Base-by-base conservation (phyloP, 2,888 invertebrate species). In the Amiota mariae region DNA sequence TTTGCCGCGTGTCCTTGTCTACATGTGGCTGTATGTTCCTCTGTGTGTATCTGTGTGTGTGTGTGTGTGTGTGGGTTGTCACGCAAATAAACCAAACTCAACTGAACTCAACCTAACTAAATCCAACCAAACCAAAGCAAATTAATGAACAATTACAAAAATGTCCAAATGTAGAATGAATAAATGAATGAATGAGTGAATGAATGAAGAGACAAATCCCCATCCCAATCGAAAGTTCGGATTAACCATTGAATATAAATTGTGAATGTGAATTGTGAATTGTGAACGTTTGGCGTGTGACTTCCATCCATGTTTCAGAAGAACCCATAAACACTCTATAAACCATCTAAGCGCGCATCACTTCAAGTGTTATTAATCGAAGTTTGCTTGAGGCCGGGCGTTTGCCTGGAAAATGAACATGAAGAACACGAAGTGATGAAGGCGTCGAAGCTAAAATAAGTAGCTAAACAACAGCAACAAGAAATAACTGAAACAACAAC, bases 301-400 rank as follows among this genome's bases (percentile, higher is more conserved):
- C 36, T 36, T 36, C 36, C 8, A 6, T 36, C 8, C 36, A 36
- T 36, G 36, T 36, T 36, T 36, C 8, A 36, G 36, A 36, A 36
- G 36, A 36, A 36, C 36, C 36, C 36, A 36, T 36, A 36, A 36
- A 36, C 59, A 59, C 59, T 59, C 18, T 8, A 59, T 36, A 36
- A 36, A 36, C 36, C 36, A 59, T 15, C 59, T 59, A 59, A 59
- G 59, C 59, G 54, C 54, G 59, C 59, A 71, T 71, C 61, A 71
- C n/a, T 63, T 71, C 61, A 51, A 63, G 71, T 71, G 71, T 71
- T 15, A 71, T 51, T 71, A 63, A 71, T 63, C 6, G 24, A 63
- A 24, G 24, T 63, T 47, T 10, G 72, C 72, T 67, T 24, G 48
- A 15, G 72, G 72, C 72, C 36, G 67, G 13, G 51, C 67, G 47